These are phyloP conservation scores for Paelopatides confundens DNA, from an alignment of 53 echinoderm and acorn worm species.

Conservation along the genomic window DNA sequence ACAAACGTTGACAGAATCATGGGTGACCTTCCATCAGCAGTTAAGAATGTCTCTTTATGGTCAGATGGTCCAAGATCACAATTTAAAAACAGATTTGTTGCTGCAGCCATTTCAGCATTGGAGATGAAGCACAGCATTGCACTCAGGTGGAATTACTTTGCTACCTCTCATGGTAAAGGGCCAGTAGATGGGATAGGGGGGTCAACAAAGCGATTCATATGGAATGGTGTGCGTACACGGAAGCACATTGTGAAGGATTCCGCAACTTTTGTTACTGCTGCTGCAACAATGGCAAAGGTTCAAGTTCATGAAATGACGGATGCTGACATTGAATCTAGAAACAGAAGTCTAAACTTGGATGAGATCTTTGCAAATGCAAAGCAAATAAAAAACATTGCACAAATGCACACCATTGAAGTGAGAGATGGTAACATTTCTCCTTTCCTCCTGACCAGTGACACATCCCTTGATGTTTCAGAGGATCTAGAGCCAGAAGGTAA, in stretches of 20 bases:
- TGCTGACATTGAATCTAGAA: constrained; percentile 34
- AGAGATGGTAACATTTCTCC: background rate
- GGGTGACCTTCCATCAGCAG: constrained; percentile 5
- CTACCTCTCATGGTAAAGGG: constrained; percentile 72
- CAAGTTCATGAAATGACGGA: constrained; percentile 46
- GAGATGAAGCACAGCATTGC: constrained; percentile 45
- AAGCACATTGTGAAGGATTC: constrained; percentile 54
- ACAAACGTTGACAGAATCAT: constrained; percentile 28
- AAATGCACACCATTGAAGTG: constrained; percentile 42
- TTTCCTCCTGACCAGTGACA: constrained; percentile 23
- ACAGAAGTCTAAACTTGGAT: constrained; percentile 30
- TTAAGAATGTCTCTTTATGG: constrained; percentile 35
- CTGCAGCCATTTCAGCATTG: constrained; percentile 41
- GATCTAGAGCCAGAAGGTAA: too few species aligned
- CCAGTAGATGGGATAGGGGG: constrained; percentile 63
- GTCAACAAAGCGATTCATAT: constrained; percentile 56
- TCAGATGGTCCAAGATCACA: constrained; percentile 71
- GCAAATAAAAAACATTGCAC: constrained; percentile 29
- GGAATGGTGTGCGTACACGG: constrained; percentile 45
- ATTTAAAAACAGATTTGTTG: constrained; percentile 68
- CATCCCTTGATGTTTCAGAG: too few species aligned
- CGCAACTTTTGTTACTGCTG: constrained; percentile 63
- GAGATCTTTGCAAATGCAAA: constrained; percentile 19
- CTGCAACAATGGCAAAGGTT: constrained; percentile 59
- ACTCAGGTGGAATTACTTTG: constrained; percentile 59